Percentiles rank a stretch among this genome's conserved stretches.
These are phyloP conservation scores for Hydractinia echinata DNA, from an alignment of 30 jellyfish, hydroid and myxozoan genomes.

Conservation along the genomic window DNA sequence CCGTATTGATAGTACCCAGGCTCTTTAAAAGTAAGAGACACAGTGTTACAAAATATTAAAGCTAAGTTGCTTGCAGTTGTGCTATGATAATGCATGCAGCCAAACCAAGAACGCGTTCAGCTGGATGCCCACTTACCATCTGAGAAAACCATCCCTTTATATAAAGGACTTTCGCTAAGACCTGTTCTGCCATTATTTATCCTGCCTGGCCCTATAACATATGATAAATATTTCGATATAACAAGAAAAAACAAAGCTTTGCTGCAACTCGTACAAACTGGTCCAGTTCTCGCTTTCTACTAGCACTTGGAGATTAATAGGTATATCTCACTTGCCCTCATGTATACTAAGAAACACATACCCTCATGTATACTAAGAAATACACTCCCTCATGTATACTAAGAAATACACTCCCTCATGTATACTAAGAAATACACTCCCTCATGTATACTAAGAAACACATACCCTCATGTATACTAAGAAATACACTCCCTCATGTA, in stretches of 20 bases:
- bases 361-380: no score
- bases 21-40: constrained; percentile 36
- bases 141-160: constrained; percentile 29
- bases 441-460: constrained; percentile 21
- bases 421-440: constrained; percentile 63
- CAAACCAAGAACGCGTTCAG: background rate
- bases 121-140: constrained; percentile 11
- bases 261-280: no score
- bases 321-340: no score
- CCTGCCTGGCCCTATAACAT: constrained; percentile 30
- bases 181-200: constrained; percentile 7
- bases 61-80: background rate
- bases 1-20: constrained; percentile 91
- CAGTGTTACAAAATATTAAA: background rate
- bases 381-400: no score
- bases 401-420: background rate
- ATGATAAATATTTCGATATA: background rate
- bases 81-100: background rate
- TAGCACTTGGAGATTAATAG: no score
- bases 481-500: background rate
- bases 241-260: no score
- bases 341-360: no score
- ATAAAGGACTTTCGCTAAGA: constrained; percentile 2
- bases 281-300: no score
- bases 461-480: constrained; percentile 46